These are phyloP conservation scores for Conger conger DNA, from an alignment of 2,113 vertebrate species.

Conservation along the genomic window DNA sequence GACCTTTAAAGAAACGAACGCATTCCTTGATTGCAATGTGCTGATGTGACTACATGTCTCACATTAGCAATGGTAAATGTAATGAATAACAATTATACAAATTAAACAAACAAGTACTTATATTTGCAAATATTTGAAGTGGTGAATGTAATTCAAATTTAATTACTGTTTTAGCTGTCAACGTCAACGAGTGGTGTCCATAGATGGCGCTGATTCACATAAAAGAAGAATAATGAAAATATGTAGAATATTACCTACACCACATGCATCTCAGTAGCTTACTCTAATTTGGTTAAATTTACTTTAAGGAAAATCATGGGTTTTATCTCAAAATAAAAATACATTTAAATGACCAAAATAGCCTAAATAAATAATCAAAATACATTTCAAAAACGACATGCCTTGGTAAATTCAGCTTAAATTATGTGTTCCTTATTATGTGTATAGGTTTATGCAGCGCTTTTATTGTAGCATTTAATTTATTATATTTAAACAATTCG, in stretches of 20 bases:
- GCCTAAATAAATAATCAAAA: not conserved
- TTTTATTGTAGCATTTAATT: not conserved
- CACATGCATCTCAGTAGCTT: not conserved
- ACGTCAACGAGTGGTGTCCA: slow-evolving; percentile 32
- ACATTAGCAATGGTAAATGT: not conserved
- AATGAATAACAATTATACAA: not conserved
- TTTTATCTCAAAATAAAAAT: not conserved
- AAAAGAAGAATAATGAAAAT: not conserved
- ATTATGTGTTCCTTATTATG: not conserved
- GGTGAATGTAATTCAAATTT: not conserved
- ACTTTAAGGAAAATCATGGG: not conserved
- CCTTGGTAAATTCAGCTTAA: not conserved
- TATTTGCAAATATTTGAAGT: not conserved
- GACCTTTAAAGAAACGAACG: not conserved
- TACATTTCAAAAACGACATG: not conserved
- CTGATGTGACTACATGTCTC: not conserved
- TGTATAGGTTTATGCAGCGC: not conserved
- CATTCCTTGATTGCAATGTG: not conserved
- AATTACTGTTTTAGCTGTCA: not conserved
- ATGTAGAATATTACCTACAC: not conserved
- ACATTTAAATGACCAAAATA: not conserved
- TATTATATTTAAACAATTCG: not conserved
- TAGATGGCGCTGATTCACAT: slow-evolving; percentile 43
- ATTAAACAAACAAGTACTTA: not conserved
- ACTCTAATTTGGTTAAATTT: not conserved